Evolutionary conservation across 2,113 vertebrate genomes (phyloP), one percentile per base, ranked within the genome.

Genomic region (Lampris incognitus): DNA sequence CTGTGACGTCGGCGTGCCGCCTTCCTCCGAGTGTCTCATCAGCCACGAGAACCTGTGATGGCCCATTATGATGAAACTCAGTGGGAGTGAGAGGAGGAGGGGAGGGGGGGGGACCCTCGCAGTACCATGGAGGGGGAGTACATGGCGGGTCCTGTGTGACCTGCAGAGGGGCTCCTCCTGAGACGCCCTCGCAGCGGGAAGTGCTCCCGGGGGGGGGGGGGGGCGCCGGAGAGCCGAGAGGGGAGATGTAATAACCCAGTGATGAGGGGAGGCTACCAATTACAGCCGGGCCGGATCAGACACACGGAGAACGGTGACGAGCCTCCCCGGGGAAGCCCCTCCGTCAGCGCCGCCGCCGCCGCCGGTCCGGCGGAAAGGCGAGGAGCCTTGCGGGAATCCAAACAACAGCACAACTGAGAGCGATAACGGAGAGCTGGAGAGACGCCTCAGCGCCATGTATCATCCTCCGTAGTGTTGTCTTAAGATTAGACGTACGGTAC

Each of bases 181-280:
- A 82, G 90, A 89, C 59, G 52, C 9, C 7, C 68, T 78, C 62
- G 37, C 68, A 72, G 83, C 83, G 66, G 76, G 86, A 90, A 89
- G 80, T 79, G 81, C 72, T 91, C 88, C 89, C 87, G 63, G 70
- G 79, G 84, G 24, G 86, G 79, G 63, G 70, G 79, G 84, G 24
- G 86, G 79, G 39, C 38, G 36, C 37, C 69, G 72, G 67, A 84
- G 88, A 82, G 83, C 81, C 72, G 50, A 80, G 76, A 85, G 85
- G 85, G 80, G 85, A 76, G 81, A 85, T 69, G 81, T 87, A 91
- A 90, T 91, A 87, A 87, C 81, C 88, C 82, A 78, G 83, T 76
- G 79, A 91, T n/a, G 69, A 82, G 78, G 76, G 84, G 77, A 87
- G 80, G 58, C 67, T 81, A 76, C 83, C 87, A 90, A 87, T 92